phyloP scores from a whole-genome alignment of 2,797 vertebrate species.

The Arrhamphus sclerolepis region DNA sequence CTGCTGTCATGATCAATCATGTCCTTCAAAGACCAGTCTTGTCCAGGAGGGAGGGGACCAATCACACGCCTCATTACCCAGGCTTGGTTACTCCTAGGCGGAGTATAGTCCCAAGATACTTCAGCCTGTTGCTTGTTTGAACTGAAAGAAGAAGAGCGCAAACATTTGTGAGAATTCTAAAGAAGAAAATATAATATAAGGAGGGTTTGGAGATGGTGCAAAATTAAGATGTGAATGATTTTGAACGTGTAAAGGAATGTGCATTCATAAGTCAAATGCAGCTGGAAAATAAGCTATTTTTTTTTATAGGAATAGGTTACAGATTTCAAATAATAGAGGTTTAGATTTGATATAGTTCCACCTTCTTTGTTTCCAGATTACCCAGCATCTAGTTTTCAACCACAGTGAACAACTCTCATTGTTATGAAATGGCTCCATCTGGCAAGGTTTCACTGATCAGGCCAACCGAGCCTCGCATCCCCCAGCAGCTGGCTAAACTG shows the following conservation, averaged over 20 bases:
- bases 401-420: constrained; percentile 73
- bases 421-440: constrained; percentile 84
- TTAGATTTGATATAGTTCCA: constrained; percentile 8
- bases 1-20: constrained; percentile 85
- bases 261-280: too few species aligned
- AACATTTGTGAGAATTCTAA: constrained; percentile 20
- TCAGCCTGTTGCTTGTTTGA: constrained; percentile 80
- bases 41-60: constrained; percentile 82
- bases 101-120: constrained; percentile 71
- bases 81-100: constrained; percentile 82
- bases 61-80: constrained; percentile 87
- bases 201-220: background rate
- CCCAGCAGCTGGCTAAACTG: constrained; percentile 86
- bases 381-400: constrained; percentile 44
- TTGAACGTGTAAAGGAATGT: too few species aligned
- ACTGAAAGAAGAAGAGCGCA: constrained; percentile 25
- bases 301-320: too few species aligned
- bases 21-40: constrained; percentile 76
- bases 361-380: constrained; percentile 11
- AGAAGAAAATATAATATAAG: background rate
- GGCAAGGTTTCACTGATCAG: constrained; percentile 81
- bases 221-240: too few species aligned
- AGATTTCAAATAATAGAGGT: too few species aligned
- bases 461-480: constrained; percentile 55
- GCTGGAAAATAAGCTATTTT: too few species aligned